Conservation (phyloP, 2,113 vertebrate species). For the Orthonyx spaldingii region DNA sequence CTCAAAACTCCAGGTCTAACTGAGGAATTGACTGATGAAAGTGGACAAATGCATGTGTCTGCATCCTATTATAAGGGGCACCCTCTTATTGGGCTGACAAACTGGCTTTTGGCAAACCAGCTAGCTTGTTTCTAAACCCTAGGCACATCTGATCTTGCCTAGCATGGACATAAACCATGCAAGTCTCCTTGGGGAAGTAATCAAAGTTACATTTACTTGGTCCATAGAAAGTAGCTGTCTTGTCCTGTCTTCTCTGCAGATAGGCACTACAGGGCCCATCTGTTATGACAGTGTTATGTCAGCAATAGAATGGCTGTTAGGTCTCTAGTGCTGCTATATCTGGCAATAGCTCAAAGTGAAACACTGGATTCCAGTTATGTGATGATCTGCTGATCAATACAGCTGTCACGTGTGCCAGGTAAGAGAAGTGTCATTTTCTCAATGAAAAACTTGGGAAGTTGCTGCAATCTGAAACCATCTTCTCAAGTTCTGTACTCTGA, state of each 20-base stretch:
- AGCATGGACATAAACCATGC: background rate
- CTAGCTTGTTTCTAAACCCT: background rate
- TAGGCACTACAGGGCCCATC: background rate
- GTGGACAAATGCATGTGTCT: background rate
- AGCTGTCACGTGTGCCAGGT: background rate
- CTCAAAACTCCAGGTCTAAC: background rate
- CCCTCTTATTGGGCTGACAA: background rate
- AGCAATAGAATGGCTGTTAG: background rate
- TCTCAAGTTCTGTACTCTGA: background rate
- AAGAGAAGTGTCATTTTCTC: background rate
- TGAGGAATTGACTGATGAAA: background rate
- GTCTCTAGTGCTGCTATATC: background rate
- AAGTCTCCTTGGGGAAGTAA: background rate
- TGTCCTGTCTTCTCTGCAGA: background rate
- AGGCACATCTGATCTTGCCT: background rate
- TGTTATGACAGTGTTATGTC: background rate
- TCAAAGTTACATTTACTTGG: background rate
- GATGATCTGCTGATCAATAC: background rate
- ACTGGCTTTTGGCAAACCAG: constrained; percentile 2
- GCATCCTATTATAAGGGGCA: background rate
- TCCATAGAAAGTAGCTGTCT: background rate
- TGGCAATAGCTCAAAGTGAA: background rate
- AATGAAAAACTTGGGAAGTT: background rate
- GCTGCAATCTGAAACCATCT: background rate
- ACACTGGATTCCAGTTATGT: background rate